Evolutionary conservation across 2,113 vertebrate genomes (phyloP).

Genomic region (Elaphurus davidianus): DNA sequence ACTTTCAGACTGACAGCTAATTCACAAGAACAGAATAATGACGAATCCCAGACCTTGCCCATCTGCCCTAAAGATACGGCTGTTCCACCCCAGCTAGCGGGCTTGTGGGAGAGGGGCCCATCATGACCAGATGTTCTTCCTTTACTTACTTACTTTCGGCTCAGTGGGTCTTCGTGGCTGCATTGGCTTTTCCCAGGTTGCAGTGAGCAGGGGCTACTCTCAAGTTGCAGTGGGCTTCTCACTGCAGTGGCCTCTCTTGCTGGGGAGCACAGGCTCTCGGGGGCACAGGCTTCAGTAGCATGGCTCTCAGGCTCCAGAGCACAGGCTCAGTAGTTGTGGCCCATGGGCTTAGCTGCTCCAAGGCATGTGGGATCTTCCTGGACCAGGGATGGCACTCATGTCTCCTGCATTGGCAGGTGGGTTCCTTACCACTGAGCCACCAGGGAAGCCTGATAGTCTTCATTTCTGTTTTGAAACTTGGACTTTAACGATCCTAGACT

Average conservation of each 20-base stretch:
- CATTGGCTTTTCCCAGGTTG: neutral
- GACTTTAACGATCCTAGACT: neutral
- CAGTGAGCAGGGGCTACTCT: neutral
- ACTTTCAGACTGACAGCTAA: neutral
- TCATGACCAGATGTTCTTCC: neutral
- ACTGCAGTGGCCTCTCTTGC: neutral
- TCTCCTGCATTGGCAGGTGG: neutral
- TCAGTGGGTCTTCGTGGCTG: accelerated
- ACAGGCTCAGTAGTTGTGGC: neutral
- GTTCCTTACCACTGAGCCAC: neutral
- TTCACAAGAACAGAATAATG: neutral
- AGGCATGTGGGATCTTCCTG: neutral
- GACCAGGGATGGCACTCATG: neutral
- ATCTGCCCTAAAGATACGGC: neutral
- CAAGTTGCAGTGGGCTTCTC: neutral
- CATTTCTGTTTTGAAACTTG: neutral
- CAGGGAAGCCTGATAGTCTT: neutral
- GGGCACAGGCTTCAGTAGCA: neutral
- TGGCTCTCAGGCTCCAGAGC: neutral
- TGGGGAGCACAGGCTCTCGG: neutral
- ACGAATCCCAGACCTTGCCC: neutral
- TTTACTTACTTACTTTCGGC: neutral
- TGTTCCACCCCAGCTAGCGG: neutral
- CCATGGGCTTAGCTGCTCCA: accelerated
- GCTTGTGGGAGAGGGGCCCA: neutral